Conservation (phyloP, 2,113 vertebrate species). For the Rhizomys pruinosus region DNA sequence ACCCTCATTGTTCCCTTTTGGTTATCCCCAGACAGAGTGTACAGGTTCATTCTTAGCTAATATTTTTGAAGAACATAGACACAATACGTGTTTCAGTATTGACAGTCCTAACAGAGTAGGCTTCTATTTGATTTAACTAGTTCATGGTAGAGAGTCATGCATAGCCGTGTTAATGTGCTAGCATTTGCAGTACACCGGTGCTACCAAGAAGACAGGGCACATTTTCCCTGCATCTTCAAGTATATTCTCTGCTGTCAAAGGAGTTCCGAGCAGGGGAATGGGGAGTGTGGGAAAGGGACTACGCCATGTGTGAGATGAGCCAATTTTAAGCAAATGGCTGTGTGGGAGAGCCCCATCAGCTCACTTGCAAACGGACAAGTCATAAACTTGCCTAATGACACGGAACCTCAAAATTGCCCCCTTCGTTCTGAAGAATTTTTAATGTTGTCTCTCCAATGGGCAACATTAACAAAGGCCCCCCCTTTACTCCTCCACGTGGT, state of each 20-base stretch:
- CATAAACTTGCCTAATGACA: constrained; percentile 79
- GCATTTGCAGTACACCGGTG: neutral
- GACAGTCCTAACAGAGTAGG: neutral
- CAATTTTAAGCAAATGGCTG: constrained; percentile 54
- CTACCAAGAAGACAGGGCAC: neutral
- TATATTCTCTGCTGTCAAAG: neutral
- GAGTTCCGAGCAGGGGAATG: neutral
- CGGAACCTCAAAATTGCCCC: constrained; percentile 81
- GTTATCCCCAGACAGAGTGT: neutral
- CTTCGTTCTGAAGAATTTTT: constrained; percentile 79
- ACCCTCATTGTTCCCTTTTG: neutral
- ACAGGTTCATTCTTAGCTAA: neutral
- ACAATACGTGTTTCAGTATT: neutral
- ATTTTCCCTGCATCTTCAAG: neutral
- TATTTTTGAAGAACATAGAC: constrained; percentile 40
- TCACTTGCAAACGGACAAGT: constrained; percentile 67
- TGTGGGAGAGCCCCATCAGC: constrained; percentile 47
- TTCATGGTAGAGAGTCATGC: neutral
- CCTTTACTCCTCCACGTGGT: constrained; percentile 40
- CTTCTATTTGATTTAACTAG: neutral
- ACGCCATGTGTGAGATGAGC: constrained; percentile 47
- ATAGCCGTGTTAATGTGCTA: neutral
- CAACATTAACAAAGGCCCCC: constrained; percentile 65
- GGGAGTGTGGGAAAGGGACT: neutral
- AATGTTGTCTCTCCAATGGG: constrained; percentile 79